Evolutionary conservation across 2,797 vertebrate species (phyloP).

Genomic region (Stomatorhinus walkeri): DNA sequence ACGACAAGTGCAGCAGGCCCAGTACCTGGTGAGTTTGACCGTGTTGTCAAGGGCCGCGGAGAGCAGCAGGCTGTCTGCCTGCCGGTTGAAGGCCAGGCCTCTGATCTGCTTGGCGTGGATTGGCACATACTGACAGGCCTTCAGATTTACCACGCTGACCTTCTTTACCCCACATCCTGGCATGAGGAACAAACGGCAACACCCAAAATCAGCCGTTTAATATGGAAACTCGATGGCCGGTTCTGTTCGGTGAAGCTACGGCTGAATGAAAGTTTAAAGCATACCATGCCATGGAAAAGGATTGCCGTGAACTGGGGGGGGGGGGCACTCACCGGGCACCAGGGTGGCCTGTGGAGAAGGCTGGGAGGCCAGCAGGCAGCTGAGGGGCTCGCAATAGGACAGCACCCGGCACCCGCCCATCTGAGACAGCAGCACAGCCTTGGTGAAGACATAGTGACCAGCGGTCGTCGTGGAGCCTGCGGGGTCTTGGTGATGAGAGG

Average conservation of each 20-base stretch:
- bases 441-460: constrained; percentile 73
- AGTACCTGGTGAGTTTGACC: constrained; percentile 86
- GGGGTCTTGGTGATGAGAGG: constrained; percentile 55
- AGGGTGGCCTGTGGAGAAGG: constrained; percentile 79
- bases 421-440: constrained; percentile 74
- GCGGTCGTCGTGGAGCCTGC: constrained; percentile 19
- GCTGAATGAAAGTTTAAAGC: neutral
- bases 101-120: constrained; percentile 89
- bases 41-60: constrained; percentile 87
- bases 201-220: neutral
- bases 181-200: neutral
- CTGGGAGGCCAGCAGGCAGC: constrained; percentile 84
- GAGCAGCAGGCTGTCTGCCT: constrained; percentile 74
- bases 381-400: constrained; percentile 71
- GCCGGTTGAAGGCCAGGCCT: constrained; percentile 75
- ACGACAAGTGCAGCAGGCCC: neutral
- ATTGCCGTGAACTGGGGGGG: neutral
- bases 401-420: constrained; percentile 78
- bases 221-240: neutral
- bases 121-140: constrained; percentile 82
- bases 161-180: constrained; percentile 92
- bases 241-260: neutral
- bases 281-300: neutral
- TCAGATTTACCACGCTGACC: constrained; percentile 79
- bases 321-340: constrained; percentile 68